phyloP scores from a whole-genome alignment of 2,797 vertebrate genomes.

The Vultur gryphus region DNA sequence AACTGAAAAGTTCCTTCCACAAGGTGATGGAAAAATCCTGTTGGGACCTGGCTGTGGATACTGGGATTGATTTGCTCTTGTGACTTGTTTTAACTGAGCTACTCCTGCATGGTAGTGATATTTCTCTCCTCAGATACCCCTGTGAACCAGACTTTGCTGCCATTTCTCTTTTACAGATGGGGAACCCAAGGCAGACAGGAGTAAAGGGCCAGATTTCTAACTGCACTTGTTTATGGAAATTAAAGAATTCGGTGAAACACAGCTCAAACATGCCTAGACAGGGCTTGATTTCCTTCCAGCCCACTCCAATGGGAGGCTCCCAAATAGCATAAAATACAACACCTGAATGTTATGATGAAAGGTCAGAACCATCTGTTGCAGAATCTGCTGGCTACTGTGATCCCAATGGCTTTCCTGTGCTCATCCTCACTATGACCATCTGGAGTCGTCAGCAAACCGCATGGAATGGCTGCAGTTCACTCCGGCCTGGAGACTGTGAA shows the following conservation, averaged over 20 bases:
- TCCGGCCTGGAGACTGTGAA: neutral
- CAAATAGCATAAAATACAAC: neutral
- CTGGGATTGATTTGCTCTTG: neutral
- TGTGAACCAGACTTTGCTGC: neutral
- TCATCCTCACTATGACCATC: neutral
- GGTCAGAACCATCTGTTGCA: neutral
- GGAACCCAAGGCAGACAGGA: neutral
- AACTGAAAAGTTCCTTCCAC: neutral
- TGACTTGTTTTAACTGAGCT: neutral
- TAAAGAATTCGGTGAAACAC: constrained; percentile 10
- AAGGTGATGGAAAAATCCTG: neutral
- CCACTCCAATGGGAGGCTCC: neutral
- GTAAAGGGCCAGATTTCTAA: neutral
- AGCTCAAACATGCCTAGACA: neutral
- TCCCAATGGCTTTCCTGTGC: neutral
- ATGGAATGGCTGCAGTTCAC: neutral
- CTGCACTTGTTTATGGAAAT: neutral
- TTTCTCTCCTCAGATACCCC: neutral
- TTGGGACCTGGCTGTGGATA: neutral
- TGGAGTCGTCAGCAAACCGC: neutral
- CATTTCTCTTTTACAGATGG: neutral
- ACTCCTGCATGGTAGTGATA: neutral
- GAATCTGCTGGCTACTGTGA: neutral
- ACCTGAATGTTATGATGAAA: neutral
- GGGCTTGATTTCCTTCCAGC: constrained; percentile 22